Base-by-base conservation (phyloP, 2,113 vertebrate species). In the Lichenostomus cassidix region DNA sequence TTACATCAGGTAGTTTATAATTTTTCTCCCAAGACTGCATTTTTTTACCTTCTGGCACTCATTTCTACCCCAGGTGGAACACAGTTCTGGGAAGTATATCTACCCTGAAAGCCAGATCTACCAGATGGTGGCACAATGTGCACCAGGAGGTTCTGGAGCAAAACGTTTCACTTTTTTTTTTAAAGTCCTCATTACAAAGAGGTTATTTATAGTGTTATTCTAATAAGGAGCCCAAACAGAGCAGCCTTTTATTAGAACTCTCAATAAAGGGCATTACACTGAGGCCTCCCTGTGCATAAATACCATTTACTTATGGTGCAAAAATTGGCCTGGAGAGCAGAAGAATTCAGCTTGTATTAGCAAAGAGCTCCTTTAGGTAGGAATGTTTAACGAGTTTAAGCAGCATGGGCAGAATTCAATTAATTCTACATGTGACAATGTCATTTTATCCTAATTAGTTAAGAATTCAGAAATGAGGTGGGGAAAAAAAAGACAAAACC, bases 201-300 rank as follows among this genome's bases (percentile, higher is more conserved):
- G 42, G 83, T 79, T 96, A 96, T 96, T 96, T 96, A 92, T 94
- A 91, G 96, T 49, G 29, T 77, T 80, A 41, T 52, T 91, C 77
- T 94, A 89, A 89, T 82, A 87, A 85, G 87, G 23, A 94, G 50
- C 86, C 80, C 85, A 94, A 95, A 85, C 89, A 96, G 95, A 92
- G 67, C 70, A 95, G 89, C 22, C 92, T 96, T 96, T 96, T 96
- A 92, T 93, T 96, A 95, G 92, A 89, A 94, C 25, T 82, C 0
- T 2, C 55, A 87, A 76, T 64, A 82, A 92, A 91, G 80, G 86
- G 50, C 87, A 95, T 94, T 94, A 50, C 68, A 37, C 3, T 59
- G 83, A 70, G 91, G 59, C 59, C 89, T 89, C 75, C 39, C 77
- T 2, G 2, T 59, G 90, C 79, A 60, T 55, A 90, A 96, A 93